Percentiles rank a stretch among this genome's conserved stretches.
phyloP scores from a whole-genome alignment of 1,140 invertebrate species.

The Drepana arcuata region DNA sequence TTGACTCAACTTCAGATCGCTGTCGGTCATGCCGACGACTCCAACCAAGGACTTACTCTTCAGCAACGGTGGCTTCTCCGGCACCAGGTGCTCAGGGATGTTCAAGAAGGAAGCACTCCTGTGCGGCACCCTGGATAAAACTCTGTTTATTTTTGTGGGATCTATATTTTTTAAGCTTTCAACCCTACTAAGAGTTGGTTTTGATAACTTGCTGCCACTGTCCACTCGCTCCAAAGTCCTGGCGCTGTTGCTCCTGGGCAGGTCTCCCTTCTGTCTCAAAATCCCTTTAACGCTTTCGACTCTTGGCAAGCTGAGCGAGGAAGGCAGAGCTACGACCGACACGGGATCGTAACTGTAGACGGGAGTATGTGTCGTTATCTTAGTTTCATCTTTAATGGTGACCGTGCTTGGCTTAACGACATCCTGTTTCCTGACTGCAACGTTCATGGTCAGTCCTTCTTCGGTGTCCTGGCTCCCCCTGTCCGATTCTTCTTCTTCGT shows the following conservation, averaged over 20 bases:
- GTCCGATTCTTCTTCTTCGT: slow-evolving; percentile 64
- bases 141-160: slow-evolving; percentile 55
- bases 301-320: slow-evolving; percentile 45
- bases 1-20: slow-evolving; percentile 52
- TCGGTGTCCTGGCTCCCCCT: slow-evolving; percentile 45
- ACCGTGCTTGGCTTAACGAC: slow-evolving; percentile 57
- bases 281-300: slow-evolving; percentile 64
- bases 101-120: slow-evolving; percentile 68
- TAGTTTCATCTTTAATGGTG: slow-evolving; percentile 53
- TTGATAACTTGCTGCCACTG: slow-evolving; percentile 34
- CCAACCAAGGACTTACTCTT: slow-evolving; percentile 60
- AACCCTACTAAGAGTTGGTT: slow-evolving; percentile 45
- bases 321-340: slow-evolving; percentile 35
- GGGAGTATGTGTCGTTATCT: slow-evolving; percentile 42
- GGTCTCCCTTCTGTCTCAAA: slow-evolving; percentile 25
- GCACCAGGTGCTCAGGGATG: slow-evolving; percentile 52
- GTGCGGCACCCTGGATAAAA: slow-evolving; percentile 58
- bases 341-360: slow-evolving; percentile 57
- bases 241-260: slow-evolving; percentile 43
- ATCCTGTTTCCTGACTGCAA: slow-evolving; percentile 52
- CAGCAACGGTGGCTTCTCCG: slow-evolving; percentile 48
- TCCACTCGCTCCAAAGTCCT: slow-evolving; percentile 48
- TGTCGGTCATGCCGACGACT: slow-evolving; percentile 36
- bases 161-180: slow-evolving; percentile 65
- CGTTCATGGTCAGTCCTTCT: slow-evolving; percentile 50